phyloP scores from a whole-genome alignment of 2,797 vertebrate species.

The Pipistrellus pygmaeus region DNA sequence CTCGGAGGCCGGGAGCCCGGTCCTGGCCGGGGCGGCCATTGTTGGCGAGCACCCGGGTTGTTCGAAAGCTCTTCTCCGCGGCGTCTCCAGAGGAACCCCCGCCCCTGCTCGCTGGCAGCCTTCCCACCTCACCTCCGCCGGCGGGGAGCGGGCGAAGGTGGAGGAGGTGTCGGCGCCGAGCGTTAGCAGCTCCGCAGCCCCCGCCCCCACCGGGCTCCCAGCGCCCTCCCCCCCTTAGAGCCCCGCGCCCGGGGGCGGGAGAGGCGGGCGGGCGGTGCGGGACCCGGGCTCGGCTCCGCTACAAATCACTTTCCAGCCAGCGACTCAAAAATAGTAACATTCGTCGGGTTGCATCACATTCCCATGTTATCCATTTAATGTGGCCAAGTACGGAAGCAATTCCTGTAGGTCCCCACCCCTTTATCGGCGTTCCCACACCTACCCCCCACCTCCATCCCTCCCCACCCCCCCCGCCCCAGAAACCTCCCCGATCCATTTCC shows the following conservation, averaged over 20 bases:
- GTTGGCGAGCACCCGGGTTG: constrained; percentile 43
- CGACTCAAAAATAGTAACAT: constrained; percentile 74
- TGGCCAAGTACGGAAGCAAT: constrained; percentile 46
- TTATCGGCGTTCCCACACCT: neutral
- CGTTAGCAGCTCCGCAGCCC: constrained; percentile 28
- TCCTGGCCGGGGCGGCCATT: constrained; percentile 62
- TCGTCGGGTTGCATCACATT: constrained; percentile 67
- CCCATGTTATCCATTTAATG: constrained; percentile 73
- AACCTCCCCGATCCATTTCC: constrained; percentile 5
- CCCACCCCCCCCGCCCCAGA: neutral
- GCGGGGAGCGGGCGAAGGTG: neutral
- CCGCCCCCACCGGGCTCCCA: neutral
- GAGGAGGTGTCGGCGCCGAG: constrained; percentile 23
- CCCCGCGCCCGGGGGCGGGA: neutral
- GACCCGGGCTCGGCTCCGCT: neutral
- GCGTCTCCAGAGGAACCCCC: constrained; percentile 83
- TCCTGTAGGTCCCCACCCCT: constrained; percentile 3
- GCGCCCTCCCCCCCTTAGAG: constrained; percentile 20
- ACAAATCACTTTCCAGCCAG: constrained; percentile 60
- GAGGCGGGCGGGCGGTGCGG: neutral
- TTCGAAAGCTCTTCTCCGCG: constrained; percentile 79
- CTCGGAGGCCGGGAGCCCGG: neutral
- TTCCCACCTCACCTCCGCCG: constrained; percentile 74
- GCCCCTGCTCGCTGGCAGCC: constrained; percentile 44
- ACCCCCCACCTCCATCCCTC: neutral